Evolutionary conservation across 92 coral and sea anemone genomes (phyloP), one percentile per base, ranked within the genome.

Genomic region (Zoanthus gigantus): DNA sequence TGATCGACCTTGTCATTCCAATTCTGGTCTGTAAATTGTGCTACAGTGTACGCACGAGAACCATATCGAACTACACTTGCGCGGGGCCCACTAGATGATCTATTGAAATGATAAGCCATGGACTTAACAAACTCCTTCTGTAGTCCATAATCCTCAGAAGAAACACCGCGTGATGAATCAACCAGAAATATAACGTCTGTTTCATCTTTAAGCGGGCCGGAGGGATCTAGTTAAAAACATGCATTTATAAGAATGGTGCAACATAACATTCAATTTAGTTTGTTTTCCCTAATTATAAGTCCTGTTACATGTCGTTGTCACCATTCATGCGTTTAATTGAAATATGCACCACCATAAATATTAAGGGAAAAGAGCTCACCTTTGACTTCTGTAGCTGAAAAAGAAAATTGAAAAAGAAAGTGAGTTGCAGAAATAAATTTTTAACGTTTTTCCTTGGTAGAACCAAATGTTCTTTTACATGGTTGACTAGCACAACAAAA

Each of bases 51-150:
- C 9, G 85, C 85, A 63, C 16, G 60, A n/a, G 44, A 58, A 45
- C 85, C 85, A 44, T 80, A 80, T 28, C 85, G 74, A 16, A 66
- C 85, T 7, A 71, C 74, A 80, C 74, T 66, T 52, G 85, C 85
- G 28, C 85, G 85, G 2, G 85, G 74, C 18, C 74, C 85, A 17
- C 31, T 80, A 13, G 60, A 58, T 5, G 85, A 80, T 6, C 60
- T 80, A 29, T 80, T 28, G 46, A 80, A 80, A 23, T 80, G 23
- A 42, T 63, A 80, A 46, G 74, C 74, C 85, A 80, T 63, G 57
- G 85, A 80, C 31, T 80, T 80, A 17, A 80, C 85, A 45, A 80
- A 80, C 74, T 65, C 74, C 30, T 65, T 80, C 45, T 80, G 85
- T 17, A 80, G 85, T 44, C 85, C 85, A 67, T 37, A 80, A 61